Evolutionary conservation across 64 coral and sea anemone species (phyloP), one percentile per base, ranked within the genome.

Genomic region (Montipora efflorescens): DNA sequence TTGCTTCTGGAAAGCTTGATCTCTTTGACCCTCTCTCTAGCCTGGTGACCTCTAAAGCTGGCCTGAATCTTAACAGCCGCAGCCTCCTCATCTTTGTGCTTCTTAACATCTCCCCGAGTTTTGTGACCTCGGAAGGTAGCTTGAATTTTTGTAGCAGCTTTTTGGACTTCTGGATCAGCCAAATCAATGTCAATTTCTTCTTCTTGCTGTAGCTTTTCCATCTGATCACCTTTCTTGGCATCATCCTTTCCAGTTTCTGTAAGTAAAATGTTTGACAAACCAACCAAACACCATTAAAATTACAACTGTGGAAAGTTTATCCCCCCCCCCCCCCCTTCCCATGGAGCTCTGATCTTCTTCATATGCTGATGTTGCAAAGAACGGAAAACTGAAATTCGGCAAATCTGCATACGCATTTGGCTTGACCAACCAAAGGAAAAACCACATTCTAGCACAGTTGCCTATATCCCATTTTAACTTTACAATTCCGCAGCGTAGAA

Each of bases 91-190:
- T 95, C 96, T 18, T 95, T 98, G 10, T 92, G 76, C 16, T 99
- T 95, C 48, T 99, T 94, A 16, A 96, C 87, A 21, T 99, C 92
- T 78, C 96, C 95, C 48, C 98, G 92, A 49, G 92, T 83, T 69
- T 96, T 90, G 71, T 99, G 95, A 18, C 98, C 98, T 16, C 98
- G 92, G 86, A 96, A 99, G 79, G 89, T 92, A 28, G 98, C 98
- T 83, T 99, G 98, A 28, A 99, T 99, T 73, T 99, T 99, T 13
- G 84, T 75, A 3, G 98, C 98, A 36, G 98, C 95, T 81, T 79
- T 79, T 47, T 87, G 89, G 21, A 89, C 87, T 87, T 92, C 90
- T 13, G 95, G 95, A 75, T 99, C 98, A 85, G 85, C 52, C 18
- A 94, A 21, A 86, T 99, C 98, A 28, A 94, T 85, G 59, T 99